phyloP scores from a whole-genome alignment of 2,888 invertebrate species.

The Drosophila mimetica region DNA sequence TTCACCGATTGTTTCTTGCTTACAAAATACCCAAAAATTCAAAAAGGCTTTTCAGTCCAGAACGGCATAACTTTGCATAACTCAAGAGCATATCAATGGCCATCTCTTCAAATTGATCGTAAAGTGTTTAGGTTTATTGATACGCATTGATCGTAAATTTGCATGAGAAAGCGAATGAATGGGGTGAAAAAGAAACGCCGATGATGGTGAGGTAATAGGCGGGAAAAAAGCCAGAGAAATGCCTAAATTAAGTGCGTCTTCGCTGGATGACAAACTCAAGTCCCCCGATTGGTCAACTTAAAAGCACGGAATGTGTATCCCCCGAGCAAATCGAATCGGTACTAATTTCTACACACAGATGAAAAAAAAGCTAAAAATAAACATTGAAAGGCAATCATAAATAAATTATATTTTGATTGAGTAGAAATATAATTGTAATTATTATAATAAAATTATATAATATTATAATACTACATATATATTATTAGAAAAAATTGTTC shows the following conservation, averaged over 20 bases:
- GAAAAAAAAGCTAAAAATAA: neutral
- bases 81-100: constrained; percentile 23
- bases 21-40: constrained; percentile 17
- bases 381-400: neutral
- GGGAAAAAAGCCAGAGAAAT: constrained; percentile 34
- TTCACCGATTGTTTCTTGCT: constrained; percentile 13
- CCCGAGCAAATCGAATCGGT: constrained; percentile 11
- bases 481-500: too few relatives aligned
- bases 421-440: too few relatives aligned
- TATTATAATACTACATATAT: too few relatives aligned
- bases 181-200: neutral
- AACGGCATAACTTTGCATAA: constrained; percentile 24
- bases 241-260: constrained; percentile 11
- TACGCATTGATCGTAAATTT: constrained; percentile 7
- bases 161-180: constrained; percentile 22
- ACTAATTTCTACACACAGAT: neutral
- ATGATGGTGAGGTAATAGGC: constrained; percentile 57
- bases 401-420: too few relatives aligned
- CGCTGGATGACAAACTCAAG: constrained; percentile 11
- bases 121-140: constrained; percentile 27
- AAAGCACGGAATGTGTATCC: constrained; percentile 1
- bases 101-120: constrained; percentile 38
- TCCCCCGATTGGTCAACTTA: constrained; percentile 12
- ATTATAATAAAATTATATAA: neutral
- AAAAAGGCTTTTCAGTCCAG: constrained; percentile 6